Evolutionary conservation across 1,140 invertebrate genomes (phyloP), one percentile per base, ranked within the genome.

Genomic region (Saccostrea echinata): DNA sequence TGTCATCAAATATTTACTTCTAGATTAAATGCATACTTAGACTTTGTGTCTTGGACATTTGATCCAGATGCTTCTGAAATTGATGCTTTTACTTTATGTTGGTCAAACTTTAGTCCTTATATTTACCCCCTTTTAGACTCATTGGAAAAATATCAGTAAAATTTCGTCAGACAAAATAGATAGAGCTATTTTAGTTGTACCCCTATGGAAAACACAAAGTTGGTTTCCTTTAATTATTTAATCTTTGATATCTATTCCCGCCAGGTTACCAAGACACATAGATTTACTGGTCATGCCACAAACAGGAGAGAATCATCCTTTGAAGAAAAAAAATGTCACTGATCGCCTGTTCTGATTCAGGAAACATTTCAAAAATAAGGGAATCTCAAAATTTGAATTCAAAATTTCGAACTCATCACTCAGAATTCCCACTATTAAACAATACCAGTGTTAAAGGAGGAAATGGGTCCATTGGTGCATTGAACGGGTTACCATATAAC

Each of bases 391-490:
- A 86, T n/a, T 80, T 13, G 27, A 76, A 87, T 13, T 51, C 9
- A 24, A 76, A 35, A 18, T 84, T n/a, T 84, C 88, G 24, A 3
- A 71, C 3, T 13, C 33, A 21, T 88, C 87, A n/a, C 87, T 64
- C 82, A 82, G 71, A 83, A 55, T 13, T 13, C 68, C 87, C 18
- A 88, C 87, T 21, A 82, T 12, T 0, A 86, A 84, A 43, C 87
- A 88, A 55, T 88, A 90, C 61, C 35, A 76, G 3, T 53, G 61
- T 71, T 61, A 30, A 0, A 88, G 89, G 87, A 57, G 13, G 51
- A 43, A 53, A 52, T 90, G 89, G 87, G 30, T 35, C 18, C 8
- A 85, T 88, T 88, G 89, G 89, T 88, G 89, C 84, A 11, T 16
- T 71, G 6, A 27, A 81, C 30, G 71, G 52, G 21, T n/a, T n/a